These are phyloP conservation scores for Mythimna albipuncta DNA, from an alignment of 2,888 invertebrate genomes.

Conservation along the genomic window DNA sequence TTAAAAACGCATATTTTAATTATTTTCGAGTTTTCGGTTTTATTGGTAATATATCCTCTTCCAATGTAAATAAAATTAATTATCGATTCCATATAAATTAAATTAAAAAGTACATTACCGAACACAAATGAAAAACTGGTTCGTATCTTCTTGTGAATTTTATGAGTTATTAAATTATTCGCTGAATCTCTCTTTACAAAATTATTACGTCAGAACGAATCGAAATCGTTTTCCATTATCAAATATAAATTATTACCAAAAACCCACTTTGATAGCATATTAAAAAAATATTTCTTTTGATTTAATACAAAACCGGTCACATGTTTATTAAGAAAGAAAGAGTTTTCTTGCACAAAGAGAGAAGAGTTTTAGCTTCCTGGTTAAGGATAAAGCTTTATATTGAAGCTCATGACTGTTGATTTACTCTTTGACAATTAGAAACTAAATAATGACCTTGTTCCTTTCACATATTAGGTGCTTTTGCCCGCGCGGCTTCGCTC, in stretches of 20 bases:
- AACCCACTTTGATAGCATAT: slow-evolving; percentile 9
- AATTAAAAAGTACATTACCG: no score
- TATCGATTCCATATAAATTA: no score
- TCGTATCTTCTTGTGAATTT: not conserved
- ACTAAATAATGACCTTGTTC: not conserved
- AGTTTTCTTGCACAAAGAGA: not conserved
- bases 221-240: slow-evolving; percentile 1
- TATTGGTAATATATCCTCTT: no score
- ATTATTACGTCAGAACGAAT: not conserved
- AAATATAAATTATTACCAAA: not conserved
- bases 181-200: not conserved
- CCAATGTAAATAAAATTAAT: no score
- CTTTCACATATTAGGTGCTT: no score
- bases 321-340: not conserved
- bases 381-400: slow-evolving; percentile 12
- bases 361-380: not conserved
- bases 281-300: not conserved
- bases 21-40: no score
- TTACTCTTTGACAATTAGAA: not conserved
- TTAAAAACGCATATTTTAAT: no score
- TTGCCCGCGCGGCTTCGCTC: no score
- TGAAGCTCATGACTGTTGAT: not conserved
- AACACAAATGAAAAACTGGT: no score
- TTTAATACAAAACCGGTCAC: slow-evolving; percentile 8
- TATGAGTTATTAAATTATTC: not conserved